Base-by-base conservation (phyloP, 2,113 vertebrate genomes). In the Dicrurus megarhynchus region DNA sequence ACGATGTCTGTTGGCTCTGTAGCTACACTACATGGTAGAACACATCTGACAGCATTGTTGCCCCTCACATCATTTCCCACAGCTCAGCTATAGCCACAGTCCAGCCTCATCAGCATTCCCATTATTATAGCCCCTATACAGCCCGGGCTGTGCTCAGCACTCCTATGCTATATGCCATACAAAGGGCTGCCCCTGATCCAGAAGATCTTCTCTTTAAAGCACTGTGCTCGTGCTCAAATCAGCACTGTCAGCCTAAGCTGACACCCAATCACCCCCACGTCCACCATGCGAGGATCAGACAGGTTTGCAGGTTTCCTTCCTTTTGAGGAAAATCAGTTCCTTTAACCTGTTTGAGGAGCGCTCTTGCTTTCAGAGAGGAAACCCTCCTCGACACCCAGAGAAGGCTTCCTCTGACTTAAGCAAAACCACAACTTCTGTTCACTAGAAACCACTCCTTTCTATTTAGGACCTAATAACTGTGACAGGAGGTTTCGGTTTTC, bases 101-200 rank as follows among this genome's bases (percentile, higher is more conserved):
- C 39, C 87, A 80, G 88, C 92, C 85, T 69, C 1, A 17, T 96
- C 96, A 97, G 96, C 93, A 11, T 52, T 90, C 89, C 82, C 90
- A 46, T 91, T 79, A 71, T 83, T 50, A 32, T 2, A 28, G 87
- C 74, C 75, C 89, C 91, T 61, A 49, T 73, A 61, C 21, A 68
- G 82, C 77, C 87, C 57, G 0, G 73, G 69, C 94, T 89, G 63
- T 68, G 89, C 10, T 84, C 84, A 70, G 89, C 70, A 11, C 49
- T 35, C 61, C 84, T 35, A 61, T 61, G 77, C 76, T 55, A 49
- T 50, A 63, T 13, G 70, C 75, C 55, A 11, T 49, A 87, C 84
- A 94, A 86, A 94, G 85, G 64, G 71, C 85, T 57, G 33, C 42
- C 82, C 85, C 60, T 57, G 23, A 75, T 23, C 79, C 96, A 80